Evolutionary conservation across 2,888 invertebrate species (phyloP).

Genomic region (Diaperis boleti): DNA sequence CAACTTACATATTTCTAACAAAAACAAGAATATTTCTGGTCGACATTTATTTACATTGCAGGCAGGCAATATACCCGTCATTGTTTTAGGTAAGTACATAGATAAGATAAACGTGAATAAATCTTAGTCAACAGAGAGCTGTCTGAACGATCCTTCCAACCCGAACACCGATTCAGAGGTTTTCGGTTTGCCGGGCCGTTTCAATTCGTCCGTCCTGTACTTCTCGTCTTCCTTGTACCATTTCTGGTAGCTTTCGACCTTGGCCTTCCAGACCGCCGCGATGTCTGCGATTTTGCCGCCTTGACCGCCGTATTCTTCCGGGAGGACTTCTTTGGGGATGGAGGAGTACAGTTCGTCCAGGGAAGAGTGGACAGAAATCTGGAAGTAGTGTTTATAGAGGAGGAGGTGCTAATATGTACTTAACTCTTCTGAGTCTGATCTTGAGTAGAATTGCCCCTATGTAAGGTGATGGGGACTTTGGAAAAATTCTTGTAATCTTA

Average conservation of each 20-base stretch:
- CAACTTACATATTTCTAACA: no score
- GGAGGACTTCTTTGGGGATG: conserved; percentile 72
- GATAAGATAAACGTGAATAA: conserved; percentile 2
- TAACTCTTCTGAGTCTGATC: no score
- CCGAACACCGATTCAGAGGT: conserved; percentile 70
- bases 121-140: conserved; percentile 68
- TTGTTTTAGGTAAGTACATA: neutral
- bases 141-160: conserved; percentile 70
- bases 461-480: no score
- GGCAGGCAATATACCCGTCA: no score
- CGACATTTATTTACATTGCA: no score
- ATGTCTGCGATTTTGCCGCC: conserved; percentile 69
- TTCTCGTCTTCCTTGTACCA: conserved; percentile 69
- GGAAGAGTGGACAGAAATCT: conserved; percentile 69
- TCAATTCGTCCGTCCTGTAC: conserved; percentile 68
- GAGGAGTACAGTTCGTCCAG: conserved; percentile 70
- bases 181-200: conserved; percentile 69
- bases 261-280: conserved; percentile 68
- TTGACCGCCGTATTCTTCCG: conserved; percentile 76
- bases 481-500: no score
- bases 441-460: no score
- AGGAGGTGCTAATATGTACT: no score
- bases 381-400: no score
- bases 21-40: no score
- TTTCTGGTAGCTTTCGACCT: conserved; percentile 67